Evolutionary conservation across 2,113 vertebrate genomes (phyloP), one percentile per base, ranked within the genome.

Genomic region (Chaenogobius annularis): DNA sequence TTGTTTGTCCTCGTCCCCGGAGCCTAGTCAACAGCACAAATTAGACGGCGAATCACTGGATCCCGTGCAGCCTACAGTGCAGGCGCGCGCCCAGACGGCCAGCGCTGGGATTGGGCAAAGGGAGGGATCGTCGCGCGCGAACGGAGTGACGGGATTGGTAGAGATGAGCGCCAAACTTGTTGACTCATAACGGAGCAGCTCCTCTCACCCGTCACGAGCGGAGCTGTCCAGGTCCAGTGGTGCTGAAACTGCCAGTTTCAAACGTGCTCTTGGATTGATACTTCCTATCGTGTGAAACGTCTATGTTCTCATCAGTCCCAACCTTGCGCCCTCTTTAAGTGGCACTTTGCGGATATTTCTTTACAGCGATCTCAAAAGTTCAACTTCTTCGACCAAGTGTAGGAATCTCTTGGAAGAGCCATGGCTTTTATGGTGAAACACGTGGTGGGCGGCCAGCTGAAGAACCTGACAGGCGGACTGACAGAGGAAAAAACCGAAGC

Each of bases 381-480:
- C 48, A 74, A 79, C 76, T 82, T 81, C 72, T 82, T 4, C 64
- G 48, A 63, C 70, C 70, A 37, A 20, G 26, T 15, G 58, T 66
- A 76, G 82, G 78, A 73, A 44, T 78, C 59, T 69, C 46, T 58
- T 59, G 58, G 59, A 70, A 56, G 70, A 85, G 63, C 75, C 86
- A 99, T 99, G 98, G 96, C 98, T 59, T 99, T 99, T 90, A 96
- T 98, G 96, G 96, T 99, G 70, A 99, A 99, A 90, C 95, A 96
- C 77, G 89, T 99, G 94, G 96, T 99, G 48, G 97, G 98, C 0
- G 96, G 96, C 0, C 96, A 98, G 87, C 92, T 99, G 94, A 99
- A 98, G 94, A 97, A 95, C 81, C 95, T 99, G 80, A 98, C 97
- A 0, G 97, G 97, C 0, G 96, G 96, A 65, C 92, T 98, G 83